These are phyloP conservation scores for Chrysina gloriosa DNA, from an alignment of 2,888 invertebrate genomes.

Conservation along the genomic window DNA sequence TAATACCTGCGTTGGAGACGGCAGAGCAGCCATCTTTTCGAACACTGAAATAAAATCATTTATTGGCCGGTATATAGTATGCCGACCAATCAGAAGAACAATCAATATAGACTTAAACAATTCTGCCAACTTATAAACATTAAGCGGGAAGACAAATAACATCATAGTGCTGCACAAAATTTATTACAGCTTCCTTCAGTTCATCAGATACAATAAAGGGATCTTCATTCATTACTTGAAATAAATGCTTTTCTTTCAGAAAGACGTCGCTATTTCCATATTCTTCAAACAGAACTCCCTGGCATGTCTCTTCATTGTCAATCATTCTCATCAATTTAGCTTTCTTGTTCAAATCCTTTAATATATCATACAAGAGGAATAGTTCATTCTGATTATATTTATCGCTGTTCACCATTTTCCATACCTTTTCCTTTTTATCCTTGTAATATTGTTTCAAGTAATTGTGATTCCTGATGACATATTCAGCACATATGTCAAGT, in stretches of 20 bases:
- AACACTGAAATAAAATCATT: constrained; percentile 58
- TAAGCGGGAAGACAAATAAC: constrained; percentile 6
- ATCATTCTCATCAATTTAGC: constrained; percentile 58
- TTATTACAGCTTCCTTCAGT: constrained; percentile 44
- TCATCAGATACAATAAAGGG: constrained; percentile 50
- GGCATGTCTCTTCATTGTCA: constrained; percentile 57
- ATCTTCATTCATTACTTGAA: constrained; percentile 52
- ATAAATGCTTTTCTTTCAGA: constrained; percentile 54
- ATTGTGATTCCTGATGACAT: constrained; percentile 55
- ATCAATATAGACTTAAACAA: constrained; percentile 55
- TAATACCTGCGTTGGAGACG: constrained; percentile 86
- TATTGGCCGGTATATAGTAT: constrained; percentile 55
- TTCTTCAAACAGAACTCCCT: constrained; percentile 57
- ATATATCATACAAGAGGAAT: constrained; percentile 55
- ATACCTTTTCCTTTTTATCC: constrained; percentile 56
- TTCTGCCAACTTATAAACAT: constrained; percentile 28
- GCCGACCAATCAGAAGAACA: constrained; percentile 57
- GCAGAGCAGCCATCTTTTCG: constrained; percentile 85
- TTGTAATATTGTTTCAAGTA: constrained; percentile 55
- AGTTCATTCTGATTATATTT: constrained; percentile 46
- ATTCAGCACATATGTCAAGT: constrained; percentile 57
- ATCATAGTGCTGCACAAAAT: constrained; percentile 42
- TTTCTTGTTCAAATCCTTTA: constrained; percentile 61
- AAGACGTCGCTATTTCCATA: constrained; percentile 59
- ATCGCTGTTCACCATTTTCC: constrained; percentile 58